These are phyloP conservation scores for Coregonus suidteri DNA, from an alignment of 2,797 vertebrate species.

Conservation along the genomic window DNA sequence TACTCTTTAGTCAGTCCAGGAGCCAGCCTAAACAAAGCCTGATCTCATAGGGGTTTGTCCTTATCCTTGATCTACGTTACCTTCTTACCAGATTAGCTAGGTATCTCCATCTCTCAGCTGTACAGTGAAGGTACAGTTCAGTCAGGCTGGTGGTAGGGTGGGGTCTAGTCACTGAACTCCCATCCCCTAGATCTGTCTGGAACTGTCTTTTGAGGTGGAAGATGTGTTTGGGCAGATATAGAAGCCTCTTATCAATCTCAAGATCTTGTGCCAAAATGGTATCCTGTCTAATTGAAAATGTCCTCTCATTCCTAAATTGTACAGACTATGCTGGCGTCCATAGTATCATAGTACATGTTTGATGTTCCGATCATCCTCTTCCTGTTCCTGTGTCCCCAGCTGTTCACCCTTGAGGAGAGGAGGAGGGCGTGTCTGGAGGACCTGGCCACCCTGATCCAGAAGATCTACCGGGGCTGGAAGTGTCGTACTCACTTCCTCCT, in stretches of 20 bases:
- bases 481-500: conserved; percentile 88
- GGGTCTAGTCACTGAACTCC: not conserved
- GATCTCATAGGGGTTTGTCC: conserved; percentile 51
- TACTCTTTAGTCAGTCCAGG: conserved; percentile 30
- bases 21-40: conserved; percentile 60
- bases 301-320: not conserved
- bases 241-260: not conserved
- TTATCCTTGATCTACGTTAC: conserved; percentile 40
- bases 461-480: conserved; percentile 97
- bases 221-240: not conserved
- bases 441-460: conserved; percentile 92
- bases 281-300: not conserved
- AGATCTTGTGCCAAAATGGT: not conserved
- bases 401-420: conserved; percentile 92
- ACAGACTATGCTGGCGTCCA: not conserved
- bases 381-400: conserved; percentile 64
- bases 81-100: conserved; percentile 40
- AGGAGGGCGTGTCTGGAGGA: conserved; percentile 89
- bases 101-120: conserved; percentile 6
- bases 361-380: not conserved
- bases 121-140: conserved; percentile 8
- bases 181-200: not conserved
- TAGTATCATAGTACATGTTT: not conserved
- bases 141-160: conserved; percentile 18
- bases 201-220: not conserved